Percentiles rank a stretch among this genome's conserved stretches.
Evolutionary conservation across 2,888 invertebrate species (phyloP).

Genomic region (Tortricodes alternella): DNA sequence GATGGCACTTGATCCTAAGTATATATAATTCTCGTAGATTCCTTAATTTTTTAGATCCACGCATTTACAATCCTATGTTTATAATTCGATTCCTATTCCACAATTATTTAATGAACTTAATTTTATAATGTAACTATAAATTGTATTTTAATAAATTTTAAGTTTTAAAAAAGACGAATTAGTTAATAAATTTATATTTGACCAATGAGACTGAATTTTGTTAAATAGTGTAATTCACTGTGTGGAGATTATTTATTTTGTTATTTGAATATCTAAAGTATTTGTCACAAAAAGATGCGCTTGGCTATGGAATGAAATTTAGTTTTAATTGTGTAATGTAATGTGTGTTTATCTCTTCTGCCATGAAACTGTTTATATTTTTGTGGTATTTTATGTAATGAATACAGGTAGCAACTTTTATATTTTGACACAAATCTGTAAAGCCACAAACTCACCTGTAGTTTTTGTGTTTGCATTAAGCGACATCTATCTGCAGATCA

Average conservation of each 20-base stretch:
- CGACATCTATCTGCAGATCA: conserved; percentile 14
- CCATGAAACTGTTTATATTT: conserved; percentile 41
- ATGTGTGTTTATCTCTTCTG: conserved; percentile 39
- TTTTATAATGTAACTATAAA: conserved; percentile 18
- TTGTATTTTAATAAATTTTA: conserved; percentile 37
- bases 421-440: conserved; percentile 26
- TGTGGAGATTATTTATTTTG: conserved; percentile 73
- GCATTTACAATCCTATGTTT: conserved; percentile 18
- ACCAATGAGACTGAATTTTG: conserved; percentile 81
- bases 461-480: conserved; percentile 19
- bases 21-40: not conserved
- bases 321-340: conserved; percentile 43
- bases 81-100: conserved; percentile 24
- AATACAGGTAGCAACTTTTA: conserved; percentile 9
- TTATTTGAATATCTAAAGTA: conserved; percentile 38
- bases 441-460: conserved; percentile 37
- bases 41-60: conserved; percentile 7
- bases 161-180: conserved; percentile 67
- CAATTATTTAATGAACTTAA: conserved; percentile 19
- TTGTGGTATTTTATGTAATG: conserved; percentile 28
- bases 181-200: conserved; percentile 61
- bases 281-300: conserved; percentile 17
- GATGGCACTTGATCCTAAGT: too few species aligned
- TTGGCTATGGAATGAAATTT: conserved; percentile 34
- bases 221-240: conserved; percentile 64